Base-by-base conservation (phyloP, 2,888 invertebrate species). In the Parnassius mnemosyne region DNA sequence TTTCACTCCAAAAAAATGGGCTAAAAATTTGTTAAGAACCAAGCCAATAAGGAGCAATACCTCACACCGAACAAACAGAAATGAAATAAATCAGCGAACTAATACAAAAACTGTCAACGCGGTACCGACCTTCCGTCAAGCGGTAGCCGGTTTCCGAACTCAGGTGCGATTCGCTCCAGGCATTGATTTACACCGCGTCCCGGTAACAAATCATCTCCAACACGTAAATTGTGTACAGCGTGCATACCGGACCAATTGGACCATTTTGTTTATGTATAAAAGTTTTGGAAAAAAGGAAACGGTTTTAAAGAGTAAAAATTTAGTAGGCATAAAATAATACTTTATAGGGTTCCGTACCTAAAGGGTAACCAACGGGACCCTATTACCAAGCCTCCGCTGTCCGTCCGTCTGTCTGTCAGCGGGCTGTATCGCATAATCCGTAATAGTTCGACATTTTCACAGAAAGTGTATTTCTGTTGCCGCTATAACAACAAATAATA, bases 71-170 rank as follows among this genome's bases (percentile, higher is more conserved):
- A 50, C 46, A 51, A 20, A 16, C 43, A 44, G 3, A 50, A 60
- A 34, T 43, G 50, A 55, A 57, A 68, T 69, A 69, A 68, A 68
- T 69, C 69, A 68, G 64, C 52, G 25, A 68, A 69, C 68, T 68
- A 68, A 69, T 69, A 69, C 68, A 69, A 69, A 68, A 69, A 69
- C 67, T 69, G 69, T 69, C 69, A 55, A 51, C 60, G 51, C 16
- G 13, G 50, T 43, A 9, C 25, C 58, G 52, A 52, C 58, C 60
- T 55, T 44, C 55, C 50, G 50, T 51, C 60, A 44, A 50, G 50
- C 60, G n/a, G 34, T 34, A 34, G 44, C n/a, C 44, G 20, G 53
- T 13, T 10, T 10, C 41, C 44, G n/a, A 7, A 44, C 50, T 11
- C 60, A 53, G 55, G 60, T 55, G 60, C 55, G 55, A 10, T n/a